Base-by-base conservation (phyloP, 37 sponge, comb jelly and placozoan genomes). In the Hormiphora californensis region DNA sequence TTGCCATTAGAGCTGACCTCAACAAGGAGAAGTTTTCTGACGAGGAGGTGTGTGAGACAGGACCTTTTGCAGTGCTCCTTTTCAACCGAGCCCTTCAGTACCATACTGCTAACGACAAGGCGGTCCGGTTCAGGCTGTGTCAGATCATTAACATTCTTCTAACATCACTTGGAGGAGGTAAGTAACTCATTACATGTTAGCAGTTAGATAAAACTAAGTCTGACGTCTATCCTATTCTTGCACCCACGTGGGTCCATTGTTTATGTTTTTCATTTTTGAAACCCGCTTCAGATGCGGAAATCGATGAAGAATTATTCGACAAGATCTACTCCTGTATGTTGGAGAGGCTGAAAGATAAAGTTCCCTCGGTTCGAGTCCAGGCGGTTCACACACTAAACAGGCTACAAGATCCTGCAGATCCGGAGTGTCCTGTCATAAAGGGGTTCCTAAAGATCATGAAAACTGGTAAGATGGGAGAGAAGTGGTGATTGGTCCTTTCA, bases 201-300 rank as follows among this genome's bases (percentile, higher is more conserved):
- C 61, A 57, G 27, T 57, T 4, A 57, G 27, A 57, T n/a, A n/a
- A n/a, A n/a, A n/a, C n/a, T n/a, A n/a, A n/a, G n/a, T n/a, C n/a
- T n/a, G n/a, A n/a, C n/a, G n/a, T n/a, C n/a, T n/a, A n/a, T n/a
- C n/a, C n/a, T n/a, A n/a, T n/a, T n/a, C n/a, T n/a, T n/a, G n/a
- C n/a, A n/a, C n/a, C n/a, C n/a, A n/a, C n/a, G n/a, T 9, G 53
- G 12, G 9, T 17, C 15, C 53, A 49, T 49, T 49, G 9, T 49
- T 49, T 49, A 15, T 49, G 53, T 17, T 49, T 49, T 49, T 49
- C 15, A 17, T 49, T 15, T 49, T 17, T 17, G 15, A 49, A 49
- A n/a, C n/a, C n/a, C n/a, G n/a, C n/a, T n/a, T n/a, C 36, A 73
- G 81, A 73, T 73, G 81, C 81, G 43, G 81, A 73, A 49, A 73